Evolutionary conservation across 2,113 vertebrate genomes (phyloP), one percentile per base, ranked within the genome.

Genomic region (Pomatorhinus ruficollis): DNA sequence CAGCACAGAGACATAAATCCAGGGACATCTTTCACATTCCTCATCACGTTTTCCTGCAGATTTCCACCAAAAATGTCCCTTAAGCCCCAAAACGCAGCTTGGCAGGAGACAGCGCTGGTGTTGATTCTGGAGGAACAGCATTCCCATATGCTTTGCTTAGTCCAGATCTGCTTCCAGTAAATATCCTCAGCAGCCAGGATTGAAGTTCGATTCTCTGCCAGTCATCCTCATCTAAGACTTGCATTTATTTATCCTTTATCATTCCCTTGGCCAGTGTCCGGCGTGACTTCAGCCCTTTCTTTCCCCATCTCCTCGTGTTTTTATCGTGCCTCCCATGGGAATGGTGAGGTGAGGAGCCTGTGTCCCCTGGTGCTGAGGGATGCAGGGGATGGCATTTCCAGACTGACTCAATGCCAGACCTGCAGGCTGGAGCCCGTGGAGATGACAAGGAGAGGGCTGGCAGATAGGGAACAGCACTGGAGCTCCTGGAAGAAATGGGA

Each of bases 101-200:
- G 89, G 95, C 54, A 25, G 69, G 87, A 89, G 91, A 20, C 85
- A 83, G 65, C 2, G 0, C 89, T 78, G 76, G 60, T 90, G 94
- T 78, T 83, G 86, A 54, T 83, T 87, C 90, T 96, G 91, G 89
- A 95, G 57, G 75, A 89, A 12, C 54, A 59, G 31, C 59, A 68
- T 95, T 93, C 92, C 87, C 90, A 70, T 89, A 80, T 89, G 92
- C 74, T 94, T 93, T 59, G 57, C 78, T 82, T 44, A 71, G 77
- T 94, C 91, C 80, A 89, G 80, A 91, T 83, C 87, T 54, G 87
- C 86, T 93, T 74, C 75, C 69, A 71, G 66, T 81, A 89, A 93
- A 75, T 63, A 69, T 83, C 69, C 44, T 88, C 49, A 9, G 78
- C 83, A 79, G 47, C 69, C 35, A 28, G 77, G 49, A 50, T 14